Conservation (phyloP, 2,888 invertebrate species). For the Hirtodrosophila cameraria region DNA sequence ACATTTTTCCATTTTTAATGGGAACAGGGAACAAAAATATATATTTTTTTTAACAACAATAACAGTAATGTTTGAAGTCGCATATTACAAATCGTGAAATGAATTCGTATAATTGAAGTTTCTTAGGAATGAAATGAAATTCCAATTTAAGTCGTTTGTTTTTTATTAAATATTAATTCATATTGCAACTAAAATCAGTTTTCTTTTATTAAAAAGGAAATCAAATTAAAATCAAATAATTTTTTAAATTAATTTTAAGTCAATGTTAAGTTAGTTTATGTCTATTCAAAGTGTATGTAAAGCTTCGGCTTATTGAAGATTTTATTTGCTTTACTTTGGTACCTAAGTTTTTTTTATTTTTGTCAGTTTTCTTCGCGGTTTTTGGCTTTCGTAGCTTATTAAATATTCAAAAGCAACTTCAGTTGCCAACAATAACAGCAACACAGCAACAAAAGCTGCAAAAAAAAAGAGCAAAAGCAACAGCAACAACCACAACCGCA, state of each 20-base stretch:
- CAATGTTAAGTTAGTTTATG: too few relatives aligned
- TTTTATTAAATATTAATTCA: too few relatives aligned
- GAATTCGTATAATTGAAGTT: too few relatives aligned
- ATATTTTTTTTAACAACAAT: too few relatives aligned
- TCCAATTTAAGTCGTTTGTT: too few relatives aligned
- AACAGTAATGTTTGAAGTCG: too few relatives aligned
- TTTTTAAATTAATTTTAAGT: not conserved
- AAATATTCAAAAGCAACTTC: constrained; percentile 75
- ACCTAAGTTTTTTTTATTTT: constrained; percentile 20
- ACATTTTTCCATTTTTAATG: too few relatives aligned
- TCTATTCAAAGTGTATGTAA: constrained; percentile 18
- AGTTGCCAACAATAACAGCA: constrained; percentile 36
- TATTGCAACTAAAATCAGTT: too few relatives aligned
- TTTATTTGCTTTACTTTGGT: not conserved
- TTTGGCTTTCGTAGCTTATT: constrained; percentile 61
- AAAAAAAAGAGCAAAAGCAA: not conserved
- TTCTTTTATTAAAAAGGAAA: too few relatives aligned
- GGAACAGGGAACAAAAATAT: too few relatives aligned
- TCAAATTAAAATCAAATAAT: not conserved
- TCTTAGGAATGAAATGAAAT: too few relatives aligned
- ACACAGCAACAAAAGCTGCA: constrained; percentile 4
- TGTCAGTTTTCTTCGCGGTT: constrained; percentile 33
- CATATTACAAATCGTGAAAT: too few relatives aligned
- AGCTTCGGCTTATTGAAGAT: not conserved
- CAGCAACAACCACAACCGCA: constrained; percentile 28